Base-by-base conservation (phyloP, 92 coral and sea anemone species). In the Porites cylindrica region DNA sequence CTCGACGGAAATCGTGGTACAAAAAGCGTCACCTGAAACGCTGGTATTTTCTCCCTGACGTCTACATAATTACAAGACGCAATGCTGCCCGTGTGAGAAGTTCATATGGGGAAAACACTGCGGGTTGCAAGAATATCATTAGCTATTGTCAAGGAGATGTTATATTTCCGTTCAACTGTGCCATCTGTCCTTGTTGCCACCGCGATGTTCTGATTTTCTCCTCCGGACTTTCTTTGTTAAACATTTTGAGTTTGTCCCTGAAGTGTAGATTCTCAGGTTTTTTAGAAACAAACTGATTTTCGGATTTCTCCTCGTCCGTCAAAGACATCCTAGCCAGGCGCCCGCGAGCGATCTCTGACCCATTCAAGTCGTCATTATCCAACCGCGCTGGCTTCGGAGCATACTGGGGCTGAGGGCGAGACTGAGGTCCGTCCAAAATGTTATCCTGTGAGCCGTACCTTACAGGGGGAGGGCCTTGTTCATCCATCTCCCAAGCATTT, bases 181-280 rank as follows among this genome's bases (percentile, higher is more conserved):
- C 82, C 82, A 85, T 20, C 51, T 92, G 91, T 10, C 88, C 86
- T 78, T 95, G 89, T 54, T 97, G 93, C 99, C 99, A 97, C 73
- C 85, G 90, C 3, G 99, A 97, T 2, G 96, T 51, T 20, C 91
- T 85, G 18, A 80, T 62, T 67, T 82, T 93, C 4, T 89, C 89
- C 77, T 91, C 86, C 2, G 99, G 99, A 12, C 98, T 88, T 23
- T 88, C 96, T 62, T 93, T 85, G 84, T 93, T 97, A 70, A 97
- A 97, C 66, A 97, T 76, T 85, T 97, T 97, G 89, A 95, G 94
- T 85, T 97, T 97, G 29, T 97, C 98, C 63, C 67, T 95, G 63
- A 97, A 95, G 63, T 87, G 94, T 71, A 97, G 63, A 53, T 85
- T 90, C 66, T 94, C 98, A 7, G 98, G 98, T 92, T 95, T 97